These are phyloP conservation scores for Sminthurinus signatus DNA, from an alignment of 1,140 invertebrate genomes.

Conservation along the genomic window DNA sequence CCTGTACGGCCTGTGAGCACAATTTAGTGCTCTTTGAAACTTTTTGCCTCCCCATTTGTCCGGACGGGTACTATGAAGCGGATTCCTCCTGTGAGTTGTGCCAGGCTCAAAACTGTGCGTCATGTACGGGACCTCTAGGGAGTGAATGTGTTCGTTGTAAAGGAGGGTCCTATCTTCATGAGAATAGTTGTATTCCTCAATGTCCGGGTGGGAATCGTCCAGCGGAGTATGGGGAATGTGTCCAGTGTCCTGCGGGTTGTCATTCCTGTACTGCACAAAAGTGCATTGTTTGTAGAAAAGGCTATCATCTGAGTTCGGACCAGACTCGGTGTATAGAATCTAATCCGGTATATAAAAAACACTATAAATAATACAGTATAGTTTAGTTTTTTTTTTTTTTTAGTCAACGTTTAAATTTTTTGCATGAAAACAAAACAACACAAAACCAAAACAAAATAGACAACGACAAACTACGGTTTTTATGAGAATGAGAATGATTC, in stretches of 20 bases:
- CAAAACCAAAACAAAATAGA: too few relatives aligned
- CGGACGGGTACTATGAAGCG: slow-evolving; percentile 69
- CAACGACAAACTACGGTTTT: too few relatives aligned
- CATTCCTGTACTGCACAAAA: slow-evolving; percentile 53
- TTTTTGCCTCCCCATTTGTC: slow-evolving; percentile 73
- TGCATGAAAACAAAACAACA: background rate
- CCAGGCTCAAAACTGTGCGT: slow-evolving; percentile 42
- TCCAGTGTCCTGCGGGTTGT: slow-evolving; percentile 58
- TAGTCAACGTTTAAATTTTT: too few relatives aligned
- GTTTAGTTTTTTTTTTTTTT: background rate
- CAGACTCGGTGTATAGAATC: slow-evolving; percentile 11
- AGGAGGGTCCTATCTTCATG: slow-evolving; percentile 64
- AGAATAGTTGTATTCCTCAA: slow-evolving; percentile 70
- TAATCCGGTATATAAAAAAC: slow-evolving; percentile 30
- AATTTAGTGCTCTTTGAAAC: slow-evolving; percentile 71
- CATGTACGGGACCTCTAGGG: slow-evolving; percentile 68
- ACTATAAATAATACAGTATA: too few relatives aligned
- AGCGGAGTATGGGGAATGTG: slow-evolving; percentile 66
- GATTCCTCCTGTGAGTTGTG: slow-evolving; percentile 38
- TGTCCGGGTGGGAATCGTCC: slow-evolving; percentile 78
- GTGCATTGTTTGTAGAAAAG: slow-evolving; percentile 20
- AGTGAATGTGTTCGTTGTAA: slow-evolving; percentile 79
- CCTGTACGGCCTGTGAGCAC: slow-evolving; percentile 74
- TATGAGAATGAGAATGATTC: too few relatives aligned
- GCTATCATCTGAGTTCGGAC: slow-evolving; percentile 10